phyloP scores from a whole-genome alignment of 2,797 vertebrate genomes.

The Amniataba percoides region DNA sequence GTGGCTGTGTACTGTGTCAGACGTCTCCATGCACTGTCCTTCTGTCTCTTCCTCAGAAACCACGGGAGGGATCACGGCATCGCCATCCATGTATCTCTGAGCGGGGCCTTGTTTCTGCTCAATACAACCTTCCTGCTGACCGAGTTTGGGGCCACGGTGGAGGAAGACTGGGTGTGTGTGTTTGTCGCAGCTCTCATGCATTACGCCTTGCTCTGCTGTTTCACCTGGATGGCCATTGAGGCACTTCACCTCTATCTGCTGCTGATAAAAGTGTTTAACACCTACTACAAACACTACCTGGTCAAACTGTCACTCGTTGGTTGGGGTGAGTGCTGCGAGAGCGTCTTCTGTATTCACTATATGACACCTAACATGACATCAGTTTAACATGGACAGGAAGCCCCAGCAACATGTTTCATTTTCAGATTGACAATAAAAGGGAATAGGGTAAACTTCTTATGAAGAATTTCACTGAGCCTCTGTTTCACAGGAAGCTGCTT shows the following conservation, averaged over 20 bases:
- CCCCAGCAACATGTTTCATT: not conserved
- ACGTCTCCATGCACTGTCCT: not conserved
- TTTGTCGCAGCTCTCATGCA: constrained; percentile 81
- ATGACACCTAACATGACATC: not conserved
- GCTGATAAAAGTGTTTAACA: constrained; percentile 88
- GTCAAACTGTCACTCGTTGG: constrained; percentile 86
- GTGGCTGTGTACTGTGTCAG: not conserved
- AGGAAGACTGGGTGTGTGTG: constrained; percentile 62
- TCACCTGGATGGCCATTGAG: constrained; percentile 90
- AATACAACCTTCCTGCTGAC: constrained; percentile 85
- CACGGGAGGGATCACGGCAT: constrained; percentile 55
- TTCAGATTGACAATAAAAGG: not conserved
- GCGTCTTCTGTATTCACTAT: not conserved
- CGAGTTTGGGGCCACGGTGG: constrained; percentile 42
- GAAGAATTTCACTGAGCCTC: not conserved
- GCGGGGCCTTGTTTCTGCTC: constrained; percentile 83
- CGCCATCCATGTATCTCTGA: constrained; percentile 85
- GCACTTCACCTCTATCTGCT: constrained; percentile 89
- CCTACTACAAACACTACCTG: constrained; percentile 85
- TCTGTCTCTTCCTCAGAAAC: constrained; percentile 65
- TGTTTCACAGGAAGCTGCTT: not conserved
- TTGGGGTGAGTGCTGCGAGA: constrained; percentile 87
- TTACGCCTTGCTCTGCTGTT: constrained; percentile 88
- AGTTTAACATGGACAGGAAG: not conserved
- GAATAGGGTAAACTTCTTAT: not conserved